Base-by-base conservation (phyloP, 2,113 vertebrate species). In the Bothrops jararaca region DNA sequence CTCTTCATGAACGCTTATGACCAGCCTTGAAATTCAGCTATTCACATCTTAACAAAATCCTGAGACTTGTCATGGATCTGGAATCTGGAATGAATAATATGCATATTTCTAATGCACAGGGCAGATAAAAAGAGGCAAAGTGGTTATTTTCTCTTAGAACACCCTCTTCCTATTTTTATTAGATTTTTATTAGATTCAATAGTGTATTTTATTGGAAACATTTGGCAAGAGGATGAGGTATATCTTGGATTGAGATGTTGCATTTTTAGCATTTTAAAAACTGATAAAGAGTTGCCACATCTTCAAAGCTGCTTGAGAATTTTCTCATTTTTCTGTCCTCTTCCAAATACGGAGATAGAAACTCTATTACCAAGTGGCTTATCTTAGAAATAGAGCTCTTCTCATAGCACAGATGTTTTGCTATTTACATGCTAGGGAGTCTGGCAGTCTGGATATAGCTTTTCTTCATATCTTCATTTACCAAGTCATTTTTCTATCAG, bases 381-480 rank as follows among this genome's bases (percentile, higher is more conserved):
- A 96, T 92, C 92, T 95, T 45, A 86, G 74, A 34, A 89, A 93
- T 48, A 92, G 52, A 87, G 24, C 50, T 94, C 92, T 94, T 88
- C 22, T 96, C 90, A 95, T 57, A 93, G 85, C 64, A 92, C 87
- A 89, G 92, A 18, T 42, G 95, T 34, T 95, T 94, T 95, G 48
- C 92, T 86, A 95, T 95, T 96, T 97, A 95, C 91, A 94, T 93
- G 39, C 34, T 22, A 95, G 57, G 4, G 92, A 60, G 60, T 94
- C 0, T 95, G 93, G 95, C 89, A 95, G 96, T 39, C 18, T 80
- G 69, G 69, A 80, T 80, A 95, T 53, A 95, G 89, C 39, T 91
- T 93, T 86, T 85, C 90, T 91, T 89, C 52, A 56, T 92, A 96
- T 94, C 91, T 95, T 95, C 90, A 89, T 95, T 96, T 95, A 93